Evolutionary conservation across 1,140 invertebrate species (phyloP).

Genomic region (Mercenaria mercenaria): DNA sequence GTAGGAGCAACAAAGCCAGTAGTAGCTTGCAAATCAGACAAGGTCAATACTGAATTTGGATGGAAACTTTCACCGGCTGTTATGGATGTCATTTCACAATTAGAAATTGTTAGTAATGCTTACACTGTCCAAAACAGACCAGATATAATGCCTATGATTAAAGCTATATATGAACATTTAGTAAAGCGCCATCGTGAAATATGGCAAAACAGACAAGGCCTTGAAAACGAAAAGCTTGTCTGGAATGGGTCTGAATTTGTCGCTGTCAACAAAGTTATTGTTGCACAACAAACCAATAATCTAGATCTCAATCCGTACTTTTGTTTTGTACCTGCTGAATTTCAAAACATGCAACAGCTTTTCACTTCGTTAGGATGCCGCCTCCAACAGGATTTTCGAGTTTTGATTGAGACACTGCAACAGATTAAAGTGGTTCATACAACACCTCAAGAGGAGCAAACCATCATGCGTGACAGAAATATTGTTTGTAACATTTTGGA

Average conservation of each 20-base stretch:
- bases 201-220: too few relatives aligned
- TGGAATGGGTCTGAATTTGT: conserved; percentile 42
- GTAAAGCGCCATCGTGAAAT: not conserved
- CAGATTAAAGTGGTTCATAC: not conserved
- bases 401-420: not conserved
- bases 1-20: conserved; percentile 25
- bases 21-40: not conserved
- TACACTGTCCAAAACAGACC: not conserved
- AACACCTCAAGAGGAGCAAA: not conserved
- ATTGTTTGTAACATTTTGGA: conserved; percentile 3
- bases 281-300: not conserved
- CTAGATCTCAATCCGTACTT: conserved; percentile 31
- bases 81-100: not conserved
- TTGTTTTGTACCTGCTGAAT: conserved; percentile 6
- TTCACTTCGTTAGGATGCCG: conserved; percentile 4
- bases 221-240: not conserved
- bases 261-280: not conserved
- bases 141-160: not conserved
- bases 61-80: not conserved
- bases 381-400: not conserved
- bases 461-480: not conserved
- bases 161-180: conserved; percentile 10
- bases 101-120: not conserved
- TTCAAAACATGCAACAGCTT: not conserved
- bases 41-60: not conserved